Evolutionary conservation across 1,140 invertebrate genomes (phyloP), one percentile per base, ranked within the genome.

Genomic region (Anastrepha ludens): DNA sequence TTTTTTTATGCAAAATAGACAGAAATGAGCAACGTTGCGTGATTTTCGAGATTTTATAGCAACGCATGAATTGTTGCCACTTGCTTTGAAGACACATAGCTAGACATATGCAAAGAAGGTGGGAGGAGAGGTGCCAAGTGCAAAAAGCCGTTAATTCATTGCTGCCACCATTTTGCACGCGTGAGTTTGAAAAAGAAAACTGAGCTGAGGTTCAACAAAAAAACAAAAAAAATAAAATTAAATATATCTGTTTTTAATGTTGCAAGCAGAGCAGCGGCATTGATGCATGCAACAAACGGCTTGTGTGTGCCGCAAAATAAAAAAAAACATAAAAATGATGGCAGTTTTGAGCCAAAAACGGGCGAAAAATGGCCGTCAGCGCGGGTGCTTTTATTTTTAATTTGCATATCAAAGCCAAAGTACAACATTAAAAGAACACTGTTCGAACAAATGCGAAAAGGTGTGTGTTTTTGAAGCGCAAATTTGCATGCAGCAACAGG

Each of bases 1-100:
- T 67, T 67, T 67, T 67, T 62, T 9, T 62, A 62, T 39, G 74
- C 44, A 81, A 29, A 55, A 47, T 29, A n/a, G 2, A 81, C 47
- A 81, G 17, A 20, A 81, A 81, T 81, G 74, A 9, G 74, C 74
- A 81, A 58, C 74, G 74, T 81, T 81, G 74, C 74, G 74, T 81
- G 74, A 81, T 81, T 55, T 81, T 81, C 47, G 47, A 20, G 74
- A 29, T 9, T 81, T 81, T 50, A 17, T 55, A 17, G 44, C 44
- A 81, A 81, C 74, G 74, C 47, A 81, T 81, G 74, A 81, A 81
- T 55, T 81, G 47, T 58, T 29, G 74, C 74, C 74, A 81, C 47
- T 81, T 81, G 74, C 74, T 81, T 81, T 81, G 74, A 81, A 20
- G 74, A 29, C n/a, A 50, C 47, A 9, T 8, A 58, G 39, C 13